Conservation (phyloP, 2,888 invertebrate species). For the Philonicus albiceps region DNA sequence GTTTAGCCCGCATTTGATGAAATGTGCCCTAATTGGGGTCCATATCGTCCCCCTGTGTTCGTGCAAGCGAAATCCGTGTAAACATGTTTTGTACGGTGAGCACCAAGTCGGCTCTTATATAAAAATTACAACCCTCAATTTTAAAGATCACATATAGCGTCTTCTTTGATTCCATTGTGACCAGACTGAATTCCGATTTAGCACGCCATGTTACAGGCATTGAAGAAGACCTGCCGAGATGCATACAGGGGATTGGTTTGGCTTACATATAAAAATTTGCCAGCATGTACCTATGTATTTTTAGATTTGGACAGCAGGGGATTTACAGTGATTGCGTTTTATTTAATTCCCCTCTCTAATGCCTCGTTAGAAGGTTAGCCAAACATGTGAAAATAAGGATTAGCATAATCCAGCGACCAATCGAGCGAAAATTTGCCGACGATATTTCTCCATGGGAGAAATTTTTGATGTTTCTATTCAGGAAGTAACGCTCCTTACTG, state of each 20-base stretch:
- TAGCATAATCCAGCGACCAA: slow-evolving; percentile 41
- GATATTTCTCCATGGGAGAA: slow-evolving; percentile 13
- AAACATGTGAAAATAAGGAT: slow-evolving; percentile 31
- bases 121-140: background rate
- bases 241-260: slow-evolving; percentile 62
- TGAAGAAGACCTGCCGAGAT: background rate
- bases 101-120: background rate
- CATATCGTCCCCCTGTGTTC: background rate
- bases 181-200: background rate
- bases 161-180: slow-evolving; percentile 2
- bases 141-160: background rate
- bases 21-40: background rate
- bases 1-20: background rate
- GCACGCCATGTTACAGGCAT: slow-evolving; percentile 18
- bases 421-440: slow-evolving; percentile 27
- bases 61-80: background rate
- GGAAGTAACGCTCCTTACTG: background rate
- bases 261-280: slow-evolving; percentile 97
- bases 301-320: background rate
- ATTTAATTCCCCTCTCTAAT: slow-evolving; percentile 16
- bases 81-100: slow-evolving; percentile 24
- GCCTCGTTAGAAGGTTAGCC: slow-evolving; percentile 30
- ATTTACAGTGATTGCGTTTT: slow-evolving; percentile 21
- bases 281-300: slow-evolving; percentile 66
- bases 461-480: slow-evolving; percentile 29